phyloP scores from a whole-genome alignment of 2,797 vertebrate genomes.

The Myoxocephalus aenaeus region DNA sequence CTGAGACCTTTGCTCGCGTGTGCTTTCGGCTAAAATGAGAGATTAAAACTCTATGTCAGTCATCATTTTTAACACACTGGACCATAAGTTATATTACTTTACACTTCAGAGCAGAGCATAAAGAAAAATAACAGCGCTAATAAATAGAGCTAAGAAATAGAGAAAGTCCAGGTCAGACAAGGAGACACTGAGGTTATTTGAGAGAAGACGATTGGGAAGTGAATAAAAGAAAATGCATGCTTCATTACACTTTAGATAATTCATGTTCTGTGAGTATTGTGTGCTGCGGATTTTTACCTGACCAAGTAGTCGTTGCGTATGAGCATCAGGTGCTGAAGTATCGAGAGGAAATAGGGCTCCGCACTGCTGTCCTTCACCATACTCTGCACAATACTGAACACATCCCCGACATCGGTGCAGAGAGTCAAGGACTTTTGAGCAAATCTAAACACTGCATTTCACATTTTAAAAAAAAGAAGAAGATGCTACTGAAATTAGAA shows the following conservation, averaged over 20 bases:
- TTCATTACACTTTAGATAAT: not conserved
- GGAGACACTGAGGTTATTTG: not conserved
- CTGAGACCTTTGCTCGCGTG: slow-evolving; percentile 9
- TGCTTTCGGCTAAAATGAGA: slow-evolving; percentile 6
- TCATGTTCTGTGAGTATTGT: not conserved
- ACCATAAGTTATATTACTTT: not conserved
- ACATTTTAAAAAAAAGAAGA: slow-evolving; percentile 5
- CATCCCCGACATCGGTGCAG: slow-evolving; percentile 92
- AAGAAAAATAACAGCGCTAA: not conserved
- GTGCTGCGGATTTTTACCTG: slow-evolving; percentile 85
- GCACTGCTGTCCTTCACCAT: slow-evolving; percentile 91
- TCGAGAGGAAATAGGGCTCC: slow-evolving; percentile 93
- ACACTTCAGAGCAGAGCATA: not conserved
- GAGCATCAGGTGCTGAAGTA: slow-evolving; percentile 96
- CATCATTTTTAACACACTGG: not conserved
- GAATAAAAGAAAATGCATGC: not conserved
- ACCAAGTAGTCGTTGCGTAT: slow-evolving; percentile 94
- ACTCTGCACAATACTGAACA: slow-evolving; percentile 91
- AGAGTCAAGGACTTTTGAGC: slow-evolving; percentile 84
- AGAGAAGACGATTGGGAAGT: not conserved
- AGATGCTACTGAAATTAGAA: slow-evolving; percentile 28
- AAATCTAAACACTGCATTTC: slow-evolving; percentile 32
- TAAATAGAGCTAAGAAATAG: not conserved
- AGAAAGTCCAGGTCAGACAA: not conserved
- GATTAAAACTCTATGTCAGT: slow-evolving; percentile 8